These are phyloP conservation scores for Gadus chalcogrammus DNA, from an alignment of 2,113 vertebrate genomes.

Conservation along the genomic window DNA sequence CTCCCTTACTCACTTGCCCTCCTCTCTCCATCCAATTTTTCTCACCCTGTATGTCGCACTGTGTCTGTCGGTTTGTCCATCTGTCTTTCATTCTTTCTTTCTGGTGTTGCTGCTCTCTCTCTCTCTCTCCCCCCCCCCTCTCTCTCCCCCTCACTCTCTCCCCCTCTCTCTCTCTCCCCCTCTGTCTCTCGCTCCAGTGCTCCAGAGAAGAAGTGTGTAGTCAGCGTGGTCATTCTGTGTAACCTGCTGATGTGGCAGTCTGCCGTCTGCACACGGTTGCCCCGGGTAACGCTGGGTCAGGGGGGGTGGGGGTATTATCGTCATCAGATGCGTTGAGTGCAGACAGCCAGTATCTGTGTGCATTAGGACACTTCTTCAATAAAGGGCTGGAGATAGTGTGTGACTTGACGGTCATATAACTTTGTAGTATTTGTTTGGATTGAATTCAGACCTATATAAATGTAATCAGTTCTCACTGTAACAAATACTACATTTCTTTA, in stretches of 20 bases:
- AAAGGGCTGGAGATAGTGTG: no score
- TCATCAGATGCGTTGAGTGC: no score
- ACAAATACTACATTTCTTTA: no score
- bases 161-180: background rate
- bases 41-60: background rate
- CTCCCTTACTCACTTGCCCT: background rate
- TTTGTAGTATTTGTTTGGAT: no score
- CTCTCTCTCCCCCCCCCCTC: background rate
- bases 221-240: slow-evolving; percentile 58
- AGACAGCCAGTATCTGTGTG: no score
- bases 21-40: no score
- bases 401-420: no score
- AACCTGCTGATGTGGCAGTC: slow-evolving; percentile 64
- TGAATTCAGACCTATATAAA: no score
- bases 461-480: no score
- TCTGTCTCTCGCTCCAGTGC: slow-evolving; percentile 49
- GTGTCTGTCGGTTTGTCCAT: no score
- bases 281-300: slow-evolving; percentile 38
- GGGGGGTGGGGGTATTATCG: background rate
- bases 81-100: background rate
- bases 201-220: slow-evolving; percentile 61
- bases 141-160: background rate
- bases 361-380: no score
- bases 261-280: slow-evolving; percentile 43
- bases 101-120: background rate